These are phyloP conservation scores for Epirrita christyi DNA, from an alignment of 2,888 invertebrate species.

Conservation along the genomic window DNA sequence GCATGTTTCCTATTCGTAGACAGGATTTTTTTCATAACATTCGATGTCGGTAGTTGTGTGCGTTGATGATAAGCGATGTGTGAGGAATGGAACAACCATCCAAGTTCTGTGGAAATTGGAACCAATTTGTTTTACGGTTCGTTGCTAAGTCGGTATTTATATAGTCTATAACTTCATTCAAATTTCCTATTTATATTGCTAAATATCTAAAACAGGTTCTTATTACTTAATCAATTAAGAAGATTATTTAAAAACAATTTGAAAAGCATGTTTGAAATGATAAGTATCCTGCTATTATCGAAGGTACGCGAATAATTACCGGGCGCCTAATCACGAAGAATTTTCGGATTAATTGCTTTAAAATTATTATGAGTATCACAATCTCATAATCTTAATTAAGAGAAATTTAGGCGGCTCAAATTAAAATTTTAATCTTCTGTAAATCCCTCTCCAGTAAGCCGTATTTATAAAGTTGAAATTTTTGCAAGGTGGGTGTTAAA, in stretches of 20 bases:
- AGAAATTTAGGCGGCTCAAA: constrained; percentile 73
- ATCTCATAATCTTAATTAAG: constrained; percentile 82
- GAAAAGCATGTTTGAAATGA: constrained; percentile 8
- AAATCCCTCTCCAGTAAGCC: constrained; percentile 60
- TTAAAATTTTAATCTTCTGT: constrained; percentile 76
- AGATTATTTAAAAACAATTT: constrained; percentile 4
- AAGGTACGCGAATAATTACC: constrained; percentile 68
- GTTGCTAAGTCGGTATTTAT: background rate
- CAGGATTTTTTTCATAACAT: constrained; percentile 25
- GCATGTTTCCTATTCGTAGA: constrained; percentile 47
- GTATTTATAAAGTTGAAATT: constrained; percentile 58
- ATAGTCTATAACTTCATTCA: too few species aligned
- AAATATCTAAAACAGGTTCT: too few species aligned
- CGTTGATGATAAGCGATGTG: background rate
- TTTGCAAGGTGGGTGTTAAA: constrained; percentile 42
- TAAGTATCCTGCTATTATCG: constrained; percentile 18
- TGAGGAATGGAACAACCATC: background rate
- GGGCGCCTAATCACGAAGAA: constrained; percentile 57
- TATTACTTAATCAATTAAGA: background rate
- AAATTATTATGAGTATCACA: constrained; percentile 80
- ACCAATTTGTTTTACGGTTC: background rate
- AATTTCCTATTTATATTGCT: too few species aligned
- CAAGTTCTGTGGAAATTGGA: background rate
- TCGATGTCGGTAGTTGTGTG: constrained; percentile 5
- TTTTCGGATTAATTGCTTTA: constrained; percentile 79